Percentiles rank a stretch among this genome's conserved stretches.
Conservation (phyloP, 2,888 invertebrate genomes). For the Synergus laeviventris region DNA sequence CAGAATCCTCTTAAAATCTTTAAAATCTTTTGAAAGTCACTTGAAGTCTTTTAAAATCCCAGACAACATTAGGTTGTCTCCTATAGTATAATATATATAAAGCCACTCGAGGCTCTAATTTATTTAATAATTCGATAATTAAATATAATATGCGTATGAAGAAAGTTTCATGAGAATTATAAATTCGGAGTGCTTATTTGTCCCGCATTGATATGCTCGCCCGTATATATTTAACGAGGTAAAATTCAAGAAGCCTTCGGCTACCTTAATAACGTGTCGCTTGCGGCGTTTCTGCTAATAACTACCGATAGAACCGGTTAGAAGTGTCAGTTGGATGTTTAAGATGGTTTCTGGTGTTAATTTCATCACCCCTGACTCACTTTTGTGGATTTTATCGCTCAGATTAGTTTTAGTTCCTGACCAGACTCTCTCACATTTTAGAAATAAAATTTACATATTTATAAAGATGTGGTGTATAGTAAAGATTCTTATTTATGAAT, state of each 20-base stretch:
- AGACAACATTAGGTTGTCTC: too few species aligned
- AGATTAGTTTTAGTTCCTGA: neutral
- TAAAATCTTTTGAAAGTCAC: too few species aligned
- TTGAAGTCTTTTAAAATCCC: too few species aligned
- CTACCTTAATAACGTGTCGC: neutral
- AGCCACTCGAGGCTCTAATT: too few species aligned
- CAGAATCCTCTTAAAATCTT: too few species aligned
- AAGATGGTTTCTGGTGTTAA: neutral
- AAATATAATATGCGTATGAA: neutral
- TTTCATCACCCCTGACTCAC: neutral
- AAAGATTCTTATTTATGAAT: neutral
- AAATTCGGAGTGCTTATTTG: neutral
- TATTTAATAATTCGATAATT: neutral
- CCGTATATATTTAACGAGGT: slow-evolving; percentile 2
- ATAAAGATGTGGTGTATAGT: neutral
- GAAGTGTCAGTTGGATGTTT: neutral
- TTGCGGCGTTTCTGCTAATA: neutral
- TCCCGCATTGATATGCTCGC: neutral
- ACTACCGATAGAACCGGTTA: neutral
- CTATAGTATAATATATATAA: too few species aligned
- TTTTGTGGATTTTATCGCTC: neutral
- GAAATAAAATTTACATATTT: neutral
- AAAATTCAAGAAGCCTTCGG: neutral
- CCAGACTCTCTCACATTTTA: neutral
- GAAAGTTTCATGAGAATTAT: neutral